Evolutionary conservation across 2,113 vertebrate genomes (phyloP), one percentile per base, ranked within the genome.

Genomic region (Marmota monax): DNA sequence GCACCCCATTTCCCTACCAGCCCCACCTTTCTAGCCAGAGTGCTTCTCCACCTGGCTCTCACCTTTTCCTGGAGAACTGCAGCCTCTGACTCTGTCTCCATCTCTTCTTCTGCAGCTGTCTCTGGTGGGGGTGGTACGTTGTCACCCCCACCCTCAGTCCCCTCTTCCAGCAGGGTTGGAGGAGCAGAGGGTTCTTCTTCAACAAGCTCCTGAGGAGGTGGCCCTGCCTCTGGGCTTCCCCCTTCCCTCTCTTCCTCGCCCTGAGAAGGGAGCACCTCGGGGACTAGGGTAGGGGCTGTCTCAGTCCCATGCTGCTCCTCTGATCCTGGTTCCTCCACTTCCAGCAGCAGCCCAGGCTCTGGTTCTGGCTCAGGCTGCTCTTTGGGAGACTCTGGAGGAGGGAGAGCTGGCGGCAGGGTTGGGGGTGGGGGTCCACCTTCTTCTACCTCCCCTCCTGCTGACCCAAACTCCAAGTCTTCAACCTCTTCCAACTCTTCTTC

Each of bases 301-400:
- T 85, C 95, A 0, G 77, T 51, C 10, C 34, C 96, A 2, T 32
- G 78, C 0, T n/a, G 94, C 7, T 88, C 94, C 45, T 95, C 95
- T 0, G 88, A 11, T 67, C 94, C 96, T 0, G 96, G 95, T 88
- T 96, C 97, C 14, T 97, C 98, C 5, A 97, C 97, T 76, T 98
- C 97, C 96, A 97, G 95, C 91, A 91, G 98, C 95, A 98, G 98
- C 51, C 98, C 99, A 0, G 99, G 98, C 45, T 97, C 97, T 0
- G 67, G 80, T 4, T 98, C 98, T 0, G 96, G 98, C 80, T 98
- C 98, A 0, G 96, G 92, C 18, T 58, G 95, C 8, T 27, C 76
- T 90, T 73, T 93, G 63, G 97, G 92, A 10, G 97, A 97, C 23
- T 94, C 95, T 0, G 16, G 73, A 0, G 98, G 88, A 4, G 97